Conservation (phyloP, 2,797 vertebrate species). For the Manis javanica region DNA sequence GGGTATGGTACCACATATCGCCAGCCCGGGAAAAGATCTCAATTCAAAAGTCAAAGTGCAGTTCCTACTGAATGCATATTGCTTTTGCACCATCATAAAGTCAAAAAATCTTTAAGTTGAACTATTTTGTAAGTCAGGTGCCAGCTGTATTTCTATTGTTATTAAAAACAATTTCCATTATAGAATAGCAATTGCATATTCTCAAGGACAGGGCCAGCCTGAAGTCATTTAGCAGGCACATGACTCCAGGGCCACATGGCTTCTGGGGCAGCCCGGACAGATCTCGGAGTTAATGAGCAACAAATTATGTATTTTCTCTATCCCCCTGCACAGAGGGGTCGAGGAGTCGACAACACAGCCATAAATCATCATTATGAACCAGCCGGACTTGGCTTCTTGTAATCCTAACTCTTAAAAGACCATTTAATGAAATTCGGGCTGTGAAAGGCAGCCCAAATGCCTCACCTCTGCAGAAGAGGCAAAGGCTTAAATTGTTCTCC, state of each 20-base stretch:
- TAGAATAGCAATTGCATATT: neutral
- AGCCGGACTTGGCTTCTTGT: slow-evolving; percentile 81
- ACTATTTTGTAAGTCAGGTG: neutral
- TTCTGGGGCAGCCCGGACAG: slow-evolving; percentile 63
- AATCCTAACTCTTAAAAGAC: slow-evolving; percentile 81
- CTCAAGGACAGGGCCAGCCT: slow-evolving; percentile 49
- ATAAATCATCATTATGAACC: slow-evolving; percentile 84
- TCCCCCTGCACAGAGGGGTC: slow-evolving; percentile 70
- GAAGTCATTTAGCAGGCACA: slow-evolving; percentile 74
- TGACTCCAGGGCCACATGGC: slow-evolving; percentile 58
- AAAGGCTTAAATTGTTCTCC: slow-evolving; percentile 81
- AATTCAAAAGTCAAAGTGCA: neutral
- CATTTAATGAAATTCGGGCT: slow-evolving; percentile 87
- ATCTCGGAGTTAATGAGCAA: slow-evolving; percentile 68
- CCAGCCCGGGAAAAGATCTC: neutral
- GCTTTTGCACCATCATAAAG: neutral
- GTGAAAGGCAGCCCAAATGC: slow-evolving; percentile 82
- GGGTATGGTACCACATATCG: neutral
- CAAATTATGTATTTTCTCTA: slow-evolving; percentile 79
- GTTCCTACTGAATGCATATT: neutral
- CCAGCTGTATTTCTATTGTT: neutral
- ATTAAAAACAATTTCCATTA: neutral
- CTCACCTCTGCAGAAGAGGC: slow-evolving; percentile 80
- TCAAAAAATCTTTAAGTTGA: neutral
- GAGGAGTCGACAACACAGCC: slow-evolving; percentile 69